phyloP scores from a whole-genome alignment of 2,888 invertebrate species.

The Himalopsyche japonica region DNA sequence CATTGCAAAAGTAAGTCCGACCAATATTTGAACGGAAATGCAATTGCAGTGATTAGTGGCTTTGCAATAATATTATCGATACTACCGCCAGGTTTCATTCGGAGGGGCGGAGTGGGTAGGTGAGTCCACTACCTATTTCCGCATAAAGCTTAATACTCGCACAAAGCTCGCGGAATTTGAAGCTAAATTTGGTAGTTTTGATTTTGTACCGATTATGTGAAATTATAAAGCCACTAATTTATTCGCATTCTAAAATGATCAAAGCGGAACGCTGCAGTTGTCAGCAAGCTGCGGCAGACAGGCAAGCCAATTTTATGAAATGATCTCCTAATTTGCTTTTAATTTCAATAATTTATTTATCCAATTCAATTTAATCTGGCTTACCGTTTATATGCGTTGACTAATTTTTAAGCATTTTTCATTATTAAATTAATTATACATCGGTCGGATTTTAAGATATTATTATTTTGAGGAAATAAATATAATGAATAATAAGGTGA shows the following conservation, averaged over 20 bases:
- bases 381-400: too few relatives aligned
- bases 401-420: too few relatives aligned
- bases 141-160: conserved; percentile 25
- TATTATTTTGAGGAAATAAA: too few relatives aligned
- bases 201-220: conserved; percentile 31
- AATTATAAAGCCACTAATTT: conserved; percentile 38
- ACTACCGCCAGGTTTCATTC: background rate
- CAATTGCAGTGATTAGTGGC: conserved; percentile 12
- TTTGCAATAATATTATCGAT: conserved; percentile 16
- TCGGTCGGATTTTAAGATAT: too few relatives aligned
- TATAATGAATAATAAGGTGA: too few relatives aligned
- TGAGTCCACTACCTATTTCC: background rate
- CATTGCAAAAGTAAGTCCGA: background rate
- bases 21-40: background rate
- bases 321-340: too few relatives aligned
- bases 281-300: background rate
- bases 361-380: too few relatives aligned
- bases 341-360: too few relatives aligned
- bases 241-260: conserved; percentile 34
- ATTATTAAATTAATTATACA: too few relatives aligned
- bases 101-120: background rate
- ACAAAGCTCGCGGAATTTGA: conserved; percentile 18
- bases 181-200: conserved; percentile 31
- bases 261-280: conserved; percentile 2
- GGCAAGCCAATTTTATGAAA: background rate